These are phyloP conservation scores for Leptonema lineaticorne DNA, from an alignment of 1,140 invertebrate species.

Conservation along the genomic window DNA sequence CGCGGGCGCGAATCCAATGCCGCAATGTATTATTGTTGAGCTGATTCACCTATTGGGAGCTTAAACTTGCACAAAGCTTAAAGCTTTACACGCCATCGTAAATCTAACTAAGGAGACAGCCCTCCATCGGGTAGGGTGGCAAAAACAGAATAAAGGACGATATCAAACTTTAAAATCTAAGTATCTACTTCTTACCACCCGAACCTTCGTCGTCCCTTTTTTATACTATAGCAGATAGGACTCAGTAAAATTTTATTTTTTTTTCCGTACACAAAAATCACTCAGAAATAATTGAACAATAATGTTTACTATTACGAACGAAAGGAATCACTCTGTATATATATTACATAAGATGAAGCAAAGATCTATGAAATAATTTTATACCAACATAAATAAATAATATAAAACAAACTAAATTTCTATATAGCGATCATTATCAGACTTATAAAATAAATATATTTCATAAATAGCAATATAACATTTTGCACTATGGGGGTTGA, in stretches of 20 bases:
- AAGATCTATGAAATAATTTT: too few species aligned
- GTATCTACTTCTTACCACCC: conserved; percentile 10
- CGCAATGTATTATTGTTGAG: conserved; percentile 27
- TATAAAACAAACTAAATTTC: too few species aligned
- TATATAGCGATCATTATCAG: too few species aligned
- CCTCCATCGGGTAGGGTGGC: conserved; percentile 1
- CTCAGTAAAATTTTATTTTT: too few species aligned
- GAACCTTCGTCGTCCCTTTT: background rate
- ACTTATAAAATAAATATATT: too few species aligned
- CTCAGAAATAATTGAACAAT: conserved; percentile 10
- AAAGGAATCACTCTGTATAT: too few species aligned
- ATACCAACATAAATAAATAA: too few species aligned
- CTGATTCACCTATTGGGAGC: conserved; percentile 30
- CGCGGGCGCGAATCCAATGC: conserved; percentile 3
- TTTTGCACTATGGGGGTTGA: too few species aligned
- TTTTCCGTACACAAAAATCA: conserved; percentile 18
- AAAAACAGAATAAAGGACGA: conserved; percentile 28
- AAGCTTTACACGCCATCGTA: conserved; percentile 30
- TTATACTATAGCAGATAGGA: too few species aligned
- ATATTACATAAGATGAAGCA: too few species aligned
- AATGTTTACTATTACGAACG: too few species aligned
- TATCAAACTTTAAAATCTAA: conserved; percentile 32
- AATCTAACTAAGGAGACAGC: conserved; percentile 35
- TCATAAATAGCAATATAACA: too few species aligned
- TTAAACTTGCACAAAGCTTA: conserved; percentile 32